Evolutionary conservation across 2,888 invertebrate genomes (phyloP), one percentile per base, ranked within the genome.

Genomic region (Rambutsinella grinnellia): DNA sequence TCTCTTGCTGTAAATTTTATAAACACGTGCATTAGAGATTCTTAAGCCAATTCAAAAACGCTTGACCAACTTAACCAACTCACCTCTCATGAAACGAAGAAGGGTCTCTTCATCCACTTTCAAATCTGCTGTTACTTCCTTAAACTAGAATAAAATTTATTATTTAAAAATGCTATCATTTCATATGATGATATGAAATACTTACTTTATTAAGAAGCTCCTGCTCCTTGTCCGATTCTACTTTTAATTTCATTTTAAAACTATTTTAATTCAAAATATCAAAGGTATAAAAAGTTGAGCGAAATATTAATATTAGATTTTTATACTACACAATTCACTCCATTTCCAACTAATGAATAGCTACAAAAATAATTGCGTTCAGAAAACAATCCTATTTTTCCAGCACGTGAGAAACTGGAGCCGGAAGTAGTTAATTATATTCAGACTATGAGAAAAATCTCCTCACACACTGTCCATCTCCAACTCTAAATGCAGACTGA

Each of bases 41-140:
- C n/a, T n/a, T n/a, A n/a, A n/a, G n/a, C n/a, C n/a, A n/a, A n/a
- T n/a, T n/a, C n/a, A n/a, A n/a, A n/a, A n/a, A n/a, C n/a, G n/a
- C n/a, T n/a, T n/a, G n/a, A n/a, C n/a, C n/a, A n/a, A n/a, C n/a
- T n/a, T n/a, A n/a, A n/a, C n/a, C n/a, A n/a, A 26, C 69, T 17
- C 27, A 75, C 79, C 79, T 67, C 75, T 53, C 53, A 79, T 61
- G 49, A 79, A 79, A n/a, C 79, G 54, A n/a, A 79, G 8, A 13
- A 79, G 54, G 2, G 71, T 71, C 28, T 70, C 71, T 6, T 79
- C 79, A 36, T 79, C 79, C 65, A 74, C 66, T 44, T 76, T 57
- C 44, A 79, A 49, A 21, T 79, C 79, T 27, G 56, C 19, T 13
- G 71, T 71, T 19, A 19, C 21, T 57, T 63, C 63, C 56, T 26